Evolutionary conservation across 2,113 vertebrate species (phyloP).

Genomic region (Crotalus horridus): DNA sequence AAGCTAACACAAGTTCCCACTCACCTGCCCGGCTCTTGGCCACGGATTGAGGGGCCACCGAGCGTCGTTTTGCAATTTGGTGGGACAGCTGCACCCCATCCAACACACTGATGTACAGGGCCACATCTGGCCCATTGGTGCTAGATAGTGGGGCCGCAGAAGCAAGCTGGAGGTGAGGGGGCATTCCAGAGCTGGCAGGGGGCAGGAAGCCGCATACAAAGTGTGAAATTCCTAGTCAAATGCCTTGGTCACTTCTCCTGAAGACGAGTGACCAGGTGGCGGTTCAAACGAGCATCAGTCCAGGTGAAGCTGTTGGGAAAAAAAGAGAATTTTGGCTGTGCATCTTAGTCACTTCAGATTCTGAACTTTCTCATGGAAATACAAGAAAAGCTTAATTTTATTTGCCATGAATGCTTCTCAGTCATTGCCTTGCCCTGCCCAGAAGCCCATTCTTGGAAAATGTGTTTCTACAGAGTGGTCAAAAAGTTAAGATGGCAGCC

Average conservation of each 20-base stretch:
- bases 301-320: slow-evolving; percentile 44
- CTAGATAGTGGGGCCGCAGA: neutral
- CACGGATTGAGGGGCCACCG: slow-evolving; percentile 28
- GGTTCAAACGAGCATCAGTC: slow-evolving; percentile 40
- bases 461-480: neutral
- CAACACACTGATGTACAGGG: slow-evolving; percentile 16
- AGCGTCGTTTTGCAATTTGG: slow-evolving; percentile 35
- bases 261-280: slow-evolving; percentile 43
- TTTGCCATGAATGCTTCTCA: neutral
- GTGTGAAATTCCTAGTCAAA: slow-evolving; percentile 49
- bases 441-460: neutral
- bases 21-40: slow-evolving; percentile 21
- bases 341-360: neutral
- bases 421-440: neutral
- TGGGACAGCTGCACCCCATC: slow-evolving; percentile 35
- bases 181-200: slow-evolving; percentile 9
- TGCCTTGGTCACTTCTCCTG: slow-evolving; percentile 38
- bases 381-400: neutral
- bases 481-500: neutral
- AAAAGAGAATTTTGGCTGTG: neutral
- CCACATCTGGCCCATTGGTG: neutral
- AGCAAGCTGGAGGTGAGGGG: neutral
- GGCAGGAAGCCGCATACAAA: slow-evolving; percentile 40
- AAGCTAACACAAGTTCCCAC: slow-evolving; percentile 15
- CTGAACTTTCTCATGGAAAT: neutral